Percentiles rank a stretch among this genome's conserved stretches.
These are phyloP conservation scores for Arrhopalites spinosus DNA, from an alignment of 2,888 invertebrate genomes.

Conservation along the genomic window DNA sequence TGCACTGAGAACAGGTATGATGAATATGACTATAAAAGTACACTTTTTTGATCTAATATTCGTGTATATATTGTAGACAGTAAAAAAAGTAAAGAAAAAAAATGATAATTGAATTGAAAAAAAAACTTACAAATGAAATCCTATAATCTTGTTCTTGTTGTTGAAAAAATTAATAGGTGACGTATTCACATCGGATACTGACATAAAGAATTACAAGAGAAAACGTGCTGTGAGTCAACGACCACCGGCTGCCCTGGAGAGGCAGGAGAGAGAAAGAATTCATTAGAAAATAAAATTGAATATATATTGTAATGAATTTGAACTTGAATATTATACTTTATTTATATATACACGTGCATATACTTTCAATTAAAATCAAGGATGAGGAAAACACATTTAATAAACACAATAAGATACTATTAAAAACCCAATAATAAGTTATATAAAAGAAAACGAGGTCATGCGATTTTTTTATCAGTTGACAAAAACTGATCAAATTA, in stretches of 20 bases:
- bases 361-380: constrained; percentile 11
- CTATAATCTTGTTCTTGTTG: constrained; percentile 16
- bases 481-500: too few species aligned
- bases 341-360: constrained; percentile 8
- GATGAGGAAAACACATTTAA: constrained; percentile 12
- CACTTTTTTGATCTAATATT: background rate
- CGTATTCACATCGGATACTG: constrained; percentile 33
- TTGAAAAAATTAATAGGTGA: constrained; percentile 17
- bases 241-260: constrained; percentile 20
- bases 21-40: background rate
- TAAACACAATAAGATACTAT: background rate
- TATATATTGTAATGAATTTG: constrained; percentile 4
- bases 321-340: constrained; percentile 14
- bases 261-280: constrained; percentile 27
- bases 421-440: constrained; percentile 16
- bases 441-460: constrained; percentile 17
- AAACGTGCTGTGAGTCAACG: constrained; percentile 36
- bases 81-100: too few species aligned
- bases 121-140: background rate
- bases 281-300: constrained; percentile 18
- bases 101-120: too few species aligned
- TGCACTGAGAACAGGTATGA: constrained; percentile 82
- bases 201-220: constrained; percentile 32
- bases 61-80: too few species aligned
- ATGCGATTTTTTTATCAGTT: constrained; percentile 11